Conservation (phyloP, 2,113 vertebrate species). For the Tringa solitaria region DNA sequence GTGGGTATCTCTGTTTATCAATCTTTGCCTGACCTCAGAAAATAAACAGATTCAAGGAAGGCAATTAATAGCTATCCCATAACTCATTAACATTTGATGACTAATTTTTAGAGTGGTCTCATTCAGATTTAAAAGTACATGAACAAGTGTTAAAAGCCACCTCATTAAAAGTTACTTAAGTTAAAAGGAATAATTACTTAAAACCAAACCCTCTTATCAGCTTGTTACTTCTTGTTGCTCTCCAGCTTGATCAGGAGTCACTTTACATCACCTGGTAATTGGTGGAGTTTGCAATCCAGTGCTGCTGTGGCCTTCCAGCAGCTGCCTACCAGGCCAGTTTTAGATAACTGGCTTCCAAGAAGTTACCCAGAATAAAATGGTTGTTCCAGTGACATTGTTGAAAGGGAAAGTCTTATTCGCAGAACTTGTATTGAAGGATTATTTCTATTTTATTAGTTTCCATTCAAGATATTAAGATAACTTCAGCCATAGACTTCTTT, state of each 20-base stretch:
- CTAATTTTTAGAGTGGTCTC: constrained; percentile 9
- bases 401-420: not conserved
- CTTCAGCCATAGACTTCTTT: not conserved
- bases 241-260: not conserved
- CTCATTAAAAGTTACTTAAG: not conserved
- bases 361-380: not conserved
- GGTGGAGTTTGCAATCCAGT: not conserved
- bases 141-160: constrained; percentile 18
- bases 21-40: constrained; percentile 9
- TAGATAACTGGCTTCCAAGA: not conserved
- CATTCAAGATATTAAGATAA: not conserved
- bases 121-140: not conserved
- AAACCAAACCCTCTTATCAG: not conserved
- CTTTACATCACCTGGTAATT: not conserved
- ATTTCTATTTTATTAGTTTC: not conserved
- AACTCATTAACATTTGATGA: constrained; percentile 18
- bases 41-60: not conserved
- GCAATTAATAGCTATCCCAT: constrained; percentile 13
- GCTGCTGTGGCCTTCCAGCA: not conserved
- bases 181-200: not conserved
- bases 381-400: not conserved
- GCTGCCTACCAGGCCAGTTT: not conserved
- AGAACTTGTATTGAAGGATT: not conserved
- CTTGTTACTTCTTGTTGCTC: not conserved
- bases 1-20: not conserved